Percentiles rank a stretch among this genome's conserved stretches.
Conservation (phyloP, 1,140 invertebrate genomes). For the Hypsibius dujardini region DNA sequence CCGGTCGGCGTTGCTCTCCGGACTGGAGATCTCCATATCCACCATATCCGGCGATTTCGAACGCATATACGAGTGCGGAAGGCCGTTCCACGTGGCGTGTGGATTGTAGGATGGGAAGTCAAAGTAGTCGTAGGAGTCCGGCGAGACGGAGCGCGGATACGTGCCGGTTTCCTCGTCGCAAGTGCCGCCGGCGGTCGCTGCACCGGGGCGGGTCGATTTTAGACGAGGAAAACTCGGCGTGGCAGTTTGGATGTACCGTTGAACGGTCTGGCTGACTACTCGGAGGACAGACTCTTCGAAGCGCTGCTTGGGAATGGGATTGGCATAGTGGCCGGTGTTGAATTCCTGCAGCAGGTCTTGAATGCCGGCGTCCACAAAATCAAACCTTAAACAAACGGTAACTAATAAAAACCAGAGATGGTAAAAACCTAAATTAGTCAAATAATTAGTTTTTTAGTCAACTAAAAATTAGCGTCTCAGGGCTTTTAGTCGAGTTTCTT, state of each 20-base stretch:
- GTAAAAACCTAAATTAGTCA: no score
- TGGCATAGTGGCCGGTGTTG: slow-evolving; percentile 2
- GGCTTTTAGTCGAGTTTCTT: no score
- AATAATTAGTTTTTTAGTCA: no score
- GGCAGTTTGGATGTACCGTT: not conserved
- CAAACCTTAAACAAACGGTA: not conserved
- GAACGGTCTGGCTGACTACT: not conserved
- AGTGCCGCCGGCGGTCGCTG: slow-evolving; percentile 7
- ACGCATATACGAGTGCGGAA: not conserved
- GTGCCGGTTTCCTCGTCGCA: not conserved
- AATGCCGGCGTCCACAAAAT: slow-evolving; percentile 11
- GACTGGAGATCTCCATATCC: slow-evolving; percentile 14
- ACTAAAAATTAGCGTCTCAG: no score
- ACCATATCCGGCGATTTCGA: slow-evolving; percentile 5
- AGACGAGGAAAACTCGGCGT: not conserved
- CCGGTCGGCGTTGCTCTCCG: not conserved
- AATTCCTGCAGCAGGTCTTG: slow-evolving; percentile 6
- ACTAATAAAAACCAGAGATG: no score
- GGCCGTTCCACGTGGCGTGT: not conserved
- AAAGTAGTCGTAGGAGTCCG: not conserved
- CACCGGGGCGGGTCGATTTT: not conserved
- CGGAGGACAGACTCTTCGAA: not conserved
- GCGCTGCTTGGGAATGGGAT: slow-evolving; percentile 1
- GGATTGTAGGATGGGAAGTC: no score
- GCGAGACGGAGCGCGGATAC: not conserved